Evolutionary conservation across 2,888 invertebrate genomes (phyloP).

Genomic region (Caenorhabditis plicata): DNA sequence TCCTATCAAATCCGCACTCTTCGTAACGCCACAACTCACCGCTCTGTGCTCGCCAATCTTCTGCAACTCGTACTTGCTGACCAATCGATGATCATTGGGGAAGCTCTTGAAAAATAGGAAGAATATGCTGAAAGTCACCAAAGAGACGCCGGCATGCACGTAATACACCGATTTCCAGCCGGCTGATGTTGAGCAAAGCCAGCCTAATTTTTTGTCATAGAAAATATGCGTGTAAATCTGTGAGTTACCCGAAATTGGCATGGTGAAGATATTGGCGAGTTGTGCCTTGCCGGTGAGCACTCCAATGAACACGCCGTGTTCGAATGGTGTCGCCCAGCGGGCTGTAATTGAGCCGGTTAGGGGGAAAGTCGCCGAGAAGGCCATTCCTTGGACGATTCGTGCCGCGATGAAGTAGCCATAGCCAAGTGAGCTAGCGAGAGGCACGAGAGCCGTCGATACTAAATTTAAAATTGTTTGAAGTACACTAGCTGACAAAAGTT

Average conservation of each 20-base stretch:
- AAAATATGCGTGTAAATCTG: not conserved
- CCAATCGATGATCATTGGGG: constrained; percentile 30
- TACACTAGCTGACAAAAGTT: no score
- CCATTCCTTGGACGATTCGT: constrained; percentile 36
- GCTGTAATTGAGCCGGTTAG: constrained; percentile 35
- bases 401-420: constrained; percentile 35
- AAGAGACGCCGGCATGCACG: constrained; percentile 28
- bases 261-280: constrained; percentile 38
- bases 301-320: constrained; percentile 41
- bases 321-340: constrained; percentile 33
- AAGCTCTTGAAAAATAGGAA: constrained; percentile 23
- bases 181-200: constrained; percentile 30
- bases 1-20: not conserved
- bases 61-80: constrained; percentile 26
- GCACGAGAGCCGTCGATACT: constrained; percentile 34
- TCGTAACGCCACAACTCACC: constrained; percentile 1
- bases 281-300: constrained; percentile 38
- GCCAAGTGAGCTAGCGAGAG: constrained; percentile 21
- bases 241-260: constrained; percentile 34
- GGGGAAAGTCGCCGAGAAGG: constrained; percentile 38
- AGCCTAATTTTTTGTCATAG: constrained; percentile 4
- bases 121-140: constrained; percentile 19
- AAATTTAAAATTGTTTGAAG: no score
- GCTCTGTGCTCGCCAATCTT: constrained; percentile 16
- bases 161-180: constrained; percentile 43